Evolutionary conservation across 2,888 invertebrate species (phyloP).

Genomic region (Urechis unicinctus): DNA sequence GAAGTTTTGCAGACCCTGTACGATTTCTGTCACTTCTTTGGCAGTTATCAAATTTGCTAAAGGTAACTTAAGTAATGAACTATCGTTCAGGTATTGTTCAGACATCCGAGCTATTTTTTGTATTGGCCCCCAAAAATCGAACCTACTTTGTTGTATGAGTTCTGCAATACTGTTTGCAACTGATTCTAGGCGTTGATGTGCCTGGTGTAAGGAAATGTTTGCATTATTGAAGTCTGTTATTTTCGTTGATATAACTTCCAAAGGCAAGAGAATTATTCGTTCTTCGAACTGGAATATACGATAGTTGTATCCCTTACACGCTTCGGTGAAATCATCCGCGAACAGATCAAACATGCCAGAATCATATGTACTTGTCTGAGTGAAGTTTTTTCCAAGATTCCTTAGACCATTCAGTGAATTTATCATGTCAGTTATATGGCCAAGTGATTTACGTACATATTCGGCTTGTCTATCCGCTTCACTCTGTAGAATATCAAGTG

Average conservation of each 20-base stretch:
- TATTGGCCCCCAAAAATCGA: too few species aligned
- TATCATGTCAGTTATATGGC: not conserved
- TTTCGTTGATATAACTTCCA: not conserved
- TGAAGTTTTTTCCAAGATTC: not conserved
- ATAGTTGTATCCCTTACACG: constrained; percentile 4
- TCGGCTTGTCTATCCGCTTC: not conserved
- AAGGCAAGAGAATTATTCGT: constrained; percentile 1
- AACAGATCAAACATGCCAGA: not conserved
- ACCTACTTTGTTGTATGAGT: too few species aligned
- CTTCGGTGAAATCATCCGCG: not conserved
- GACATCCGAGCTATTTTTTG: too few species aligned
- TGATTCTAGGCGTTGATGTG: not conserved
- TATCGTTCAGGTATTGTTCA: not conserved
- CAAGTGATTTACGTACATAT: not conserved
- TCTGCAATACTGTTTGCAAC: too few species aligned
- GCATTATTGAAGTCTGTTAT: constrained; percentile 1
- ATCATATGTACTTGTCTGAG: not conserved
- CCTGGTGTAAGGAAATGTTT: not conserved
- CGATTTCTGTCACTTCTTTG: not conserved
- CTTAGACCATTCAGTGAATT: too few species aligned
- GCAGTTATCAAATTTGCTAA: not conserved
- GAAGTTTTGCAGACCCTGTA: not conserved
- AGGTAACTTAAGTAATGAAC: not conserved
- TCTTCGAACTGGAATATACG: constrained; percentile 1
- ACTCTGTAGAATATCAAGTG: not conserved